A percentile compares a stretch with the other conserved stretches of the same genome.
These are phyloP conservation scores for Linurgus olivaceus DNA, from an alignment of 2,797 vertebrate species.

Conservation along the genomic window DNA sequence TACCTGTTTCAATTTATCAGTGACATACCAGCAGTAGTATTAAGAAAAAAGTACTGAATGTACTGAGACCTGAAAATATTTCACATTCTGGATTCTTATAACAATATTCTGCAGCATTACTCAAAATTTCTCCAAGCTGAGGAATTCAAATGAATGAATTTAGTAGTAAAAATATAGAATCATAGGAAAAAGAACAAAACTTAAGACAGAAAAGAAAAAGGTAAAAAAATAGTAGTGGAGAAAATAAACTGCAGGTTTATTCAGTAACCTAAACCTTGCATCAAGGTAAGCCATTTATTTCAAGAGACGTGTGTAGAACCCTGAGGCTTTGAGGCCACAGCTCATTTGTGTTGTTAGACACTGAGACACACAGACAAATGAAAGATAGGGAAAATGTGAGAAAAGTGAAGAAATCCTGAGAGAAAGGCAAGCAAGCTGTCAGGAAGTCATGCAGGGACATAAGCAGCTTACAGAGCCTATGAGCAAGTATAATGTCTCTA, in stretches of 20 bases:
- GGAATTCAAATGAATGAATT: not conserved
- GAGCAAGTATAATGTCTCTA: not conserved
- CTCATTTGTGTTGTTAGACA: slow-evolving; percentile 1
- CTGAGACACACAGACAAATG: not conserved
- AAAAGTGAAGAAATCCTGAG: not conserved
- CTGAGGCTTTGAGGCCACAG: not conserved
- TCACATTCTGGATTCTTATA: not conserved
- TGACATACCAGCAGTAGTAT: not conserved
- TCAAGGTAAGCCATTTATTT: slow-evolving; percentile 15
- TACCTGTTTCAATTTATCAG: not conserved
- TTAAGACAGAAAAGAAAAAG: not conserved
- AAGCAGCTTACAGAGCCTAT: not conserved
- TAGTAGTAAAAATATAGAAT: not conserved
- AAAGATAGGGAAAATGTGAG: not conserved
- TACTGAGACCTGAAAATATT: not conserved
- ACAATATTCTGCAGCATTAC: not conserved
- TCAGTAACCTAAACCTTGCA: not conserved
- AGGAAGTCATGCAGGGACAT: not conserved
- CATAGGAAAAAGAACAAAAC: accelerated
- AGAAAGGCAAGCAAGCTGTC: not conserved
- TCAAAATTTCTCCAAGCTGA: not conserved
- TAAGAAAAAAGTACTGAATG: not conserved
- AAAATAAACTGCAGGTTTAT: not conserved
- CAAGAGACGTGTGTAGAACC: not conserved
- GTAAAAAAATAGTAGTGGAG: not conserved